Evolutionary conservation across 1,140 invertebrate genomes (phyloP).

Genomic region (Temnothorax nylanderi): DNA sequence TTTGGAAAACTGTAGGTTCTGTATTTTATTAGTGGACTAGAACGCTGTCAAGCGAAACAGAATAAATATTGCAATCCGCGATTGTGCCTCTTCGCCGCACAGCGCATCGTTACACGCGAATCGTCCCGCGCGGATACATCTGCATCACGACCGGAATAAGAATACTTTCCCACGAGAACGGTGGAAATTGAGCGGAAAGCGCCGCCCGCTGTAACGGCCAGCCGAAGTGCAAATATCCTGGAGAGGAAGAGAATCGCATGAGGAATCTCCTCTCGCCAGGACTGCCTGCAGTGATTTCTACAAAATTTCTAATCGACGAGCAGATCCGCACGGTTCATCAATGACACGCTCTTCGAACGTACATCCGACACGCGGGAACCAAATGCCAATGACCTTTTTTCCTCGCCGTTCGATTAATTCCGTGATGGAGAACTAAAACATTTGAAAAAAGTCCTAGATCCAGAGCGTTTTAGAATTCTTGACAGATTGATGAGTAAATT

Average conservation of each 20-base stretch:
- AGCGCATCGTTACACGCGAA: slow-evolving; percentile 6
- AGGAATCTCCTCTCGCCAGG: slow-evolving; percentile 13
- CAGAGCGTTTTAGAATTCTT: not conserved
- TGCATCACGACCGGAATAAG: slow-evolving; percentile 4
- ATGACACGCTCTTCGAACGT: slow-evolving; percentile 42
- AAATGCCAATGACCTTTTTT: not conserved
- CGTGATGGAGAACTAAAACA: not conserved
- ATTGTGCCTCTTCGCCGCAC: not conserved
- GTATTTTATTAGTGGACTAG: not conserved
- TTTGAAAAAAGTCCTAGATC: not conserved
- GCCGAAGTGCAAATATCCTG: slow-evolving; percentile 31
- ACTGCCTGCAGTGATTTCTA: slow-evolving; percentile 53
- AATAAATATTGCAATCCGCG: not conserved
- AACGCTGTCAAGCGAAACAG: not conserved
- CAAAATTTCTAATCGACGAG: slow-evolving; percentile 64
- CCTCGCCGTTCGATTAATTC: not conserved
- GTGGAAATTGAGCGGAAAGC: slow-evolving; percentile 68
- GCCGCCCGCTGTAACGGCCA: slow-evolving; percentile 20
- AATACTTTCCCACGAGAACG: slow-evolving; percentile 53
- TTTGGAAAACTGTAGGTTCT: not conserved
- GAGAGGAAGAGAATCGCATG: slow-evolving; percentile 57
- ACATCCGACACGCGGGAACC: not conserved
- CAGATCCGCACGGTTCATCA: slow-evolving; percentile 51
- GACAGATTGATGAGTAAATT: not conserved
- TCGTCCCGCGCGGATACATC: slow-evolving; percentile 1